Base-by-base conservation (phyloP, 2,797 vertebrate species). In the Gymnothorax reevesii region DNA sequence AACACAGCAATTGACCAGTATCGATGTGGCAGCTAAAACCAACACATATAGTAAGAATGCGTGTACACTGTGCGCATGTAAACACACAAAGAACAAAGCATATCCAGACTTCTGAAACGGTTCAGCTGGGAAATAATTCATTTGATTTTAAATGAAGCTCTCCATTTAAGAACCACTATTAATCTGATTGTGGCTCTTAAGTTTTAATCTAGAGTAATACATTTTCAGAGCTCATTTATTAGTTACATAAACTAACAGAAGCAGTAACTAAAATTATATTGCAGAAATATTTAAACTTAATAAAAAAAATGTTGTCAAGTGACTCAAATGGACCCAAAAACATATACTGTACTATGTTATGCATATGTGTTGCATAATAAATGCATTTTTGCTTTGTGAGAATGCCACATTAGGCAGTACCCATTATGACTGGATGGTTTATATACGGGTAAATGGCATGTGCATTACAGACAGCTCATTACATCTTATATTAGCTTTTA, bases 301-400 rank as follows among this genome's bases (percentile, higher is more conserved):
- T 33, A 52, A 42, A 77, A 42, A 77, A 77, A 62, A 12, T 42
- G 49, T 75, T 27, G 15, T 7, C 4, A 0, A 15, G 52, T 17
- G 2, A 77, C 10, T 52, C 12, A 49, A 77, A 52, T 77, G 49
- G 71, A 75, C 49, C 5, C 22, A 12, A 13, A 12, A 10, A 10
- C 9, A 12, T 73, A 42, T 73, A 83, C 80, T 84, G 55, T 88
- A 42, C 33, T 42, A 83, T 87, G 86, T 85, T 87, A 71, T 80
- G 83, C 86, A 77, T 88, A 80, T 88, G 80, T 87, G 88, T 90
- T 85, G 91, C 73, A 88, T 75, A 77, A 77, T 77, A 17, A 77
- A 77, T 0, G 17, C 42, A 52, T 77, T 12, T 52, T 49, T 77
- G 60, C 2, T 62, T 62, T 62, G 17, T 77, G 22, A 20, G 12